Base-by-base conservation (phyloP, 2,888 invertebrate species). In the Orthosia incerta region DNA sequence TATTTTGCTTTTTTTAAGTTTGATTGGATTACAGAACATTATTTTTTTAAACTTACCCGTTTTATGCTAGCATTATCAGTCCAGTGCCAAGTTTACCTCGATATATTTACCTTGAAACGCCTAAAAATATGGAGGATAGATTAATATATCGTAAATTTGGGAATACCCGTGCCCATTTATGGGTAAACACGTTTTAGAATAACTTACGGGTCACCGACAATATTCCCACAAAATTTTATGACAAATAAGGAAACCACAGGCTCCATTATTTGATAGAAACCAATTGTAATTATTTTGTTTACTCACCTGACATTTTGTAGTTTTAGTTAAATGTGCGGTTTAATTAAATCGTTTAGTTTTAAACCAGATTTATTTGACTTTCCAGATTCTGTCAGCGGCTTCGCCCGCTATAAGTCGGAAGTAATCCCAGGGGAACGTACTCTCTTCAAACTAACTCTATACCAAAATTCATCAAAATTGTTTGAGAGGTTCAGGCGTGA, bases 231-330 rank as follows among this genome's bases (percentile, higher is more conserved):
- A 84, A 80, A 71, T 51, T 71, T 0, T 11, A 62, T 76, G 76
- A 84, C 76, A 65, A 82, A 80, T 56, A 80, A 84, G 82, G 82
- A 82, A 84, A 82, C 56, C 23, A 51, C 20, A n/a, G 16, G 23
- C 18, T 55, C 23, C 4, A 59, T 39, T 26, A 70, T 67, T 60
- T 63, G n/a, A 31, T 18, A 11, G 31, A 61, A 46, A 56, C 61
- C 48, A 56, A 51, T n/a, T 46, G 12, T 55, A 59, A 62, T 55
- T 26, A 31, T 79, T 80, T 51, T 63, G 61, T 65, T 20, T 45
- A 26, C 50, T 31, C 70, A 81, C 65, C 62, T 76, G 62, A 46
- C 51, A 53, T 20, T 71, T 69, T 39, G n/a, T 53, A 13, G 69
- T 59, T 39, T 55, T 26, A 39, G 4, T 51, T 20, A 31, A 16